Percentiles rank a stretch among this genome's conserved stretches.
These are phyloP conservation scores for Lithobates pipiens DNA, from an alignment of 2,797 vertebrate genomes.

Conservation along the genomic window DNA sequence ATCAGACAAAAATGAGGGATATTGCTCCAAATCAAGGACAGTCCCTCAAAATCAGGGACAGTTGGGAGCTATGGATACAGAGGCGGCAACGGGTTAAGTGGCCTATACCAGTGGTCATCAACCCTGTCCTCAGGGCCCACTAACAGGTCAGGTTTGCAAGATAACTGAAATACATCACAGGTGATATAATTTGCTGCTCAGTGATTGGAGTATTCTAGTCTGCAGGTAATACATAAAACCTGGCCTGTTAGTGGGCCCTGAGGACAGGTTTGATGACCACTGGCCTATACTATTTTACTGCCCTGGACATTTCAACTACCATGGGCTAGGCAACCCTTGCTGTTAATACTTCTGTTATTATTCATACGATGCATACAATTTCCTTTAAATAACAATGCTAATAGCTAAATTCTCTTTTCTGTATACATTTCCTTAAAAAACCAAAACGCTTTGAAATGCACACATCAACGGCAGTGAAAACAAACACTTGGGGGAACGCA, in stretches of 20 bases:
- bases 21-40: too few species aligned
- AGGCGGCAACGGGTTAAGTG: neutral
- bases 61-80: too few species aligned
- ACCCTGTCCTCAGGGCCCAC: neutral
- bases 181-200: too few species aligned
- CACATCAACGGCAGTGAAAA: slow-evolving; percentile 43
- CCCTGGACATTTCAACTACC: neutral
- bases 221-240: too few species aligned
- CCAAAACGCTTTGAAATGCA: slow-evolving; percentile 32
- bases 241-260: too few species aligned
- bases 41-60: too few species aligned
- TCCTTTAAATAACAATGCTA: neutral
- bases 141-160: too few species aligned
- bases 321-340: neutral
- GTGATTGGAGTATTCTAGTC: too few species aligned
- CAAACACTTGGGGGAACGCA: slow-evolving; percentile 42
- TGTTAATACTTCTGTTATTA: neutral
- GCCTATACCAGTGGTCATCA: neutral
- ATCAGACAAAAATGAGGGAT: too few species aligned
- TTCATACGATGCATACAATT: neutral
- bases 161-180: too few species aligned
- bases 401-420: neutral
- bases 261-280: too few species aligned
- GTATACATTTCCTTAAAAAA: slow-evolving; percentile 12
- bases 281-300: too few species aligned